Evolutionary conservation across 2,888 invertebrate species (phyloP).

Genomic region (Nineta flava): DNA sequence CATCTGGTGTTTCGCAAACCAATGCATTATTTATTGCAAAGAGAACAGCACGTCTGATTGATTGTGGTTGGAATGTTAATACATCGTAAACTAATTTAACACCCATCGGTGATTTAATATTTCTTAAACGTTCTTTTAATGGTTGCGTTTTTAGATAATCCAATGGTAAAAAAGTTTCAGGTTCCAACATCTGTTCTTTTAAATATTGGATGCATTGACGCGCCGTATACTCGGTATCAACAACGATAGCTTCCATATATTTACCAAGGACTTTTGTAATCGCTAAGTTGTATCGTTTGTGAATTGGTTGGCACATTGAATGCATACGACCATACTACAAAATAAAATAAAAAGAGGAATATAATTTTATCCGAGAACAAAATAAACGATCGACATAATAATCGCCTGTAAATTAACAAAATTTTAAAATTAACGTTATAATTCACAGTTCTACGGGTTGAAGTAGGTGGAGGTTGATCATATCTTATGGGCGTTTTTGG

Average conservation of each 20-base stretch:
- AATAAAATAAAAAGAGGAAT: too few species aligned
- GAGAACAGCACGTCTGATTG: slow-evolving; percentile 88
- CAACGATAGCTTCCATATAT: slow-evolving; percentile 99
- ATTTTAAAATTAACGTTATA: too few species aligned
- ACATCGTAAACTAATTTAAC: slow-evolving; percentile 96
- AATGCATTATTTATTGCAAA: slow-evolving; percentile 98
- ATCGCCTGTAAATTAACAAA: too few species aligned
- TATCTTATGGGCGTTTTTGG: too few species aligned
- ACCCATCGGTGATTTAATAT: slow-evolving; percentile 86
- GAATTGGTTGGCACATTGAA: slow-evolving; percentile 97
- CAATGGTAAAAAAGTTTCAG: slow-evolving; percentile 94
- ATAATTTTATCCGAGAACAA: too few species aligned
- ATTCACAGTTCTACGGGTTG: too few species aligned
- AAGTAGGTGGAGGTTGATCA: too few species aligned
- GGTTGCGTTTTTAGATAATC: slow-evolving; percentile 95
- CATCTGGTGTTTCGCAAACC: slow-evolving; percentile 97
- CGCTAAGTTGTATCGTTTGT: slow-evolving; percentile 94
- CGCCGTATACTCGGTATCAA: slow-evolving; percentile 95
- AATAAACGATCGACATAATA: too few species aligned
- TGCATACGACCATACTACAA: slow-evolving; percentile 87
- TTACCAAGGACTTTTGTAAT: slow-evolving; percentile 96
- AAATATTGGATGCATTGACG: slow-evolving; percentile 88
- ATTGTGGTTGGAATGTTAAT: slow-evolving; percentile 83
- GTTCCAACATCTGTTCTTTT: slow-evolving; percentile 95
- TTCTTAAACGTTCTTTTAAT: slow-evolving; percentile 59